These are phyloP conservation scores for Macrotrachela quadricornifera DNA, from an alignment of 1,140 invertebrate genomes.

Conservation along the genomic window DNA sequence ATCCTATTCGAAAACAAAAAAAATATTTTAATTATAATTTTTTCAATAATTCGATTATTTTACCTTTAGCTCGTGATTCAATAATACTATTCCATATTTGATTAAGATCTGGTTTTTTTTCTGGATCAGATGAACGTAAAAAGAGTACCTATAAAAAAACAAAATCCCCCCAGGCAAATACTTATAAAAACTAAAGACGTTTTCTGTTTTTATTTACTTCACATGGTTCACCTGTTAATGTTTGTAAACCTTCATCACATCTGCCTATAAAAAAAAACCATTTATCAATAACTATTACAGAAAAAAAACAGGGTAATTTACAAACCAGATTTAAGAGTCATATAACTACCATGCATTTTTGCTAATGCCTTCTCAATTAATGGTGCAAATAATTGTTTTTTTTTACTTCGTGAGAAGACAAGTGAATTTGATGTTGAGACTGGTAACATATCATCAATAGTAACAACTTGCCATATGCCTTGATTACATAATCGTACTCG, in stretches of 20 bases:
- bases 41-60: background rate
- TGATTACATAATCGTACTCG: conserved; percentile 61
- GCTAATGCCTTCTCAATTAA: conserved; percentile 93
- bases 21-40: too few relatives aligned
- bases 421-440: conserved; percentile 69
- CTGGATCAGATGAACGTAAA: background rate
- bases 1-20: background rate
- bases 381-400: conserved; percentile 89
- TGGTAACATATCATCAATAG: conserved; percentile 84
- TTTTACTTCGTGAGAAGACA: conserved; percentile 81
- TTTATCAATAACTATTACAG: too few relatives aligned
- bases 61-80: conserved; percentile 38
- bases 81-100: conserved; percentile 66
- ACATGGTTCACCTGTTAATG: conserved; percentile 51
- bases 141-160: conserved; percentile 8
- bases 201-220: conserved; percentile 30
- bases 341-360: conserved; percentile 88
- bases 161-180: too few relatives aligned
- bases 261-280: conserved; percentile 22
- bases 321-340: conserved; percentile 35
- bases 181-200: too few relatives aligned
- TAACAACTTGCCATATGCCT: conserved; percentile 77
- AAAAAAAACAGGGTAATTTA: too few relatives aligned
- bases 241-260: conserved; percentile 79
- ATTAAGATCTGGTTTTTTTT: too few relatives aligned